Evolutionary conservation across 2,888 invertebrate species (phyloP).

Genomic region (Ischnus inquisitorius): DNA sequence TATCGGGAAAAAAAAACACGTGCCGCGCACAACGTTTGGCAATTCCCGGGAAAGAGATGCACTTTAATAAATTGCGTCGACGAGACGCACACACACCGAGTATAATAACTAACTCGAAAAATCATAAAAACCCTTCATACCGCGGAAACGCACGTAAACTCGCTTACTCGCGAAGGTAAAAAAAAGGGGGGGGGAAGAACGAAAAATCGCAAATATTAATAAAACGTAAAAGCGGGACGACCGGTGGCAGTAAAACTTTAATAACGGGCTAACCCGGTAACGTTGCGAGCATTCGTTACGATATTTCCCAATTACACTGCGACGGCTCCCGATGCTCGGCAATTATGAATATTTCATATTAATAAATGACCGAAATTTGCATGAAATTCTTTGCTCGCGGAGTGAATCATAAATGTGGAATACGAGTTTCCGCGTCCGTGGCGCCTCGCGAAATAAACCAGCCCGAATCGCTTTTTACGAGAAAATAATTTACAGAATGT

Average conservation of each 20-base stretch:
- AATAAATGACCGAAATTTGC: background rate
- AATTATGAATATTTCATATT: background rate
- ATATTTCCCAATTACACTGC: constrained; percentile 10
- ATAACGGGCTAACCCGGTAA: constrained; percentile 17
- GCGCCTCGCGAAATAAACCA: background rate
- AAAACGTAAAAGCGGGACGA: constrained; percentile 13
- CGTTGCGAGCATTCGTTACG: constrained; percentile 15
- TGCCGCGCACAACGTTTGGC: background rate
- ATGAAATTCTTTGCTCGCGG: background rate
- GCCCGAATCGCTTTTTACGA: no score
- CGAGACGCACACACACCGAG: constrained; percentile 1
- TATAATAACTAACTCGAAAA: constrained; percentile 33
- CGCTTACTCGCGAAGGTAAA: background rate
- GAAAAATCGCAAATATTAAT: constrained; percentile 27
- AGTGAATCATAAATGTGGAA: background rate
- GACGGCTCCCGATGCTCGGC: background rate
- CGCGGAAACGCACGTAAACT: background rate
- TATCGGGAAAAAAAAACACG: background rate
- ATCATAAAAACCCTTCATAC: constrained; percentile 33
- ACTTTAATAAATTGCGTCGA: constrained; percentile 34
- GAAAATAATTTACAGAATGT: no score
- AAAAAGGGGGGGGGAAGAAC: background rate
- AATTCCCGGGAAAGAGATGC: background rate
- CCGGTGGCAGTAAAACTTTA: constrained; percentile 24
- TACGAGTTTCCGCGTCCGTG: background rate